Base-by-base conservation (phyloP, 2,113 vertebrate genomes). In the Ivindomyrus marchei region DNA sequence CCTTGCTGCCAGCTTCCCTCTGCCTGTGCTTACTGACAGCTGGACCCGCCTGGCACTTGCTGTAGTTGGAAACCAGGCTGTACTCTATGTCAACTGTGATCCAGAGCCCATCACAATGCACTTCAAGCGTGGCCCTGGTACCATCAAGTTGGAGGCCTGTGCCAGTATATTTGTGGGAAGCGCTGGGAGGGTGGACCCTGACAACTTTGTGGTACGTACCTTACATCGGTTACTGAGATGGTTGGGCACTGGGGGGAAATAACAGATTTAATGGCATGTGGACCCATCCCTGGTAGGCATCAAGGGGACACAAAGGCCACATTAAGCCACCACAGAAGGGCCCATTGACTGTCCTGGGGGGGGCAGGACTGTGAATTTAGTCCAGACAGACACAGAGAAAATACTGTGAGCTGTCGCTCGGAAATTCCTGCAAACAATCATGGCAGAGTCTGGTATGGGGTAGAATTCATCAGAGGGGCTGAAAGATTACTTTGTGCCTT, bases 151-250 rank as follows among this genome's bases (percentile, higher is more conserved):
- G 91, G 97, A 98, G 49, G 90, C 93, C 0, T 97, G 97, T 0
- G 96, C 98, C 0, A 97, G 97, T 19, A 92, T 99, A 90, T 99
- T 99, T 8, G 96, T 99, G 31, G 98, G 96, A 2, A 97, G 98
- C 89, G 98, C 97, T 1, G 97, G 98, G 93, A 97, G 95, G 1
- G 97, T 97, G 0, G 97, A 99, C 88, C 94, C 96, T 0, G 95
- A 97, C 52, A 98, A 97, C 91, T 99, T 98, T 88, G 93, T 97
- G 98, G 98, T 99, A 94, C 1, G 94, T 95, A 88, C 13, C 1
- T n/a, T 17, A 17, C n/a, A 17, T 31, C 50, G 1, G 13, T 50
- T 36, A 31, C n/a, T 36, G 27, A 27, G 13, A 42, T 42, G 31
- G 74, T 39, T 42, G 36, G 74, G 74, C 74, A 80, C 17, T 80